A percentile compares a stretch with the other conserved stretches of the same genome.
Evolutionary conservation across 2,113 vertebrate species (phyloP).

Genomic region (Indri indri): DNA sequence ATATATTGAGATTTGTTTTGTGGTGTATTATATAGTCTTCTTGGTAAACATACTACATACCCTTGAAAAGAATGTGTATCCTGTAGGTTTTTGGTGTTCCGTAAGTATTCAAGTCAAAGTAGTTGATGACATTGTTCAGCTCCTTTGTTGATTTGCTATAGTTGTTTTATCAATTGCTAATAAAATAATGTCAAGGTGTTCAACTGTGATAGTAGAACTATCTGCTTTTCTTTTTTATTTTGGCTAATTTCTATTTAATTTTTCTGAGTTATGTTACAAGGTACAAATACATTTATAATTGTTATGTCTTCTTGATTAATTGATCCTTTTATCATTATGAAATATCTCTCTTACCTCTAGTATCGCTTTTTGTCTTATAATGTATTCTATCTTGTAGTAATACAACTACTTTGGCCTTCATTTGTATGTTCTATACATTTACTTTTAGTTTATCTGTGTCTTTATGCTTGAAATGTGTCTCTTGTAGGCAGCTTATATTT

Average conservation of each 20-base stretch:
- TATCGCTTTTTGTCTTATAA: background rate
- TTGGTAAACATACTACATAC: background rate
- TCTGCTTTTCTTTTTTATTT: background rate
- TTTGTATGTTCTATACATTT: background rate
- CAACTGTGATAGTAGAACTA: background rate
- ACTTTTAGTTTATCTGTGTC: background rate
- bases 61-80: background rate
- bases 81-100: background rate
- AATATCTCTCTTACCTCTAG: background rate
- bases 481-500: background rate
- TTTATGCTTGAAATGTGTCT: background rate
- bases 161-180: background rate
- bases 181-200: background rate
- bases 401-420: background rate
- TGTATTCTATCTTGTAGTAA: background rate
- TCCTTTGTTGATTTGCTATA: background rate
- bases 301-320: background rate
- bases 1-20: background rate
- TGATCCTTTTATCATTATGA: background rate
- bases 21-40: background rate
- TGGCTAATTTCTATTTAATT: background rate
- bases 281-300: background rate
- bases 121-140: background rate
- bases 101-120: background rate
- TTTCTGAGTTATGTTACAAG: background rate